Percentiles rank a stretch among this genome's conserved stretches.
These are phyloP conservation scores for Lasioglossum marginatum DNA, from an alignment of 2,888 invertebrate species.

Conservation along the genomic window DNA sequence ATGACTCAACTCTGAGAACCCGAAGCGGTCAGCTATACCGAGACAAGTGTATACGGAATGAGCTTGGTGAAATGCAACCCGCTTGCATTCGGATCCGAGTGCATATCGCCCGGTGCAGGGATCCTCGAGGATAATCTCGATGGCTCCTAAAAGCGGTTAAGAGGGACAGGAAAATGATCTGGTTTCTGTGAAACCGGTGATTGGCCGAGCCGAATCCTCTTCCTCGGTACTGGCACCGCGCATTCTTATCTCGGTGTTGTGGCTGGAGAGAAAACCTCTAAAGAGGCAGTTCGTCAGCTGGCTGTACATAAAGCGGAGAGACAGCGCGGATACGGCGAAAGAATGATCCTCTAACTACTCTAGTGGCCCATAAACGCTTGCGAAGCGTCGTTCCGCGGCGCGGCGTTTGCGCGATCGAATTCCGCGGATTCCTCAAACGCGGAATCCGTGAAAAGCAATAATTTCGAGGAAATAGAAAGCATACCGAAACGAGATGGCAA, in stretches of 20 bases:
- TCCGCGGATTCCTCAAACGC: conserved; percentile 59
- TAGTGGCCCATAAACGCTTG: conserved; percentile 58
- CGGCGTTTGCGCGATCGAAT: conserved; percentile 43
- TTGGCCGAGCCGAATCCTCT: neutral
- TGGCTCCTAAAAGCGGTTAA: neutral
- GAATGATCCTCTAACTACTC: conserved; percentile 42
- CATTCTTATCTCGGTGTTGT: conserved; percentile 20
- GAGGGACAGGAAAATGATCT: neutral
- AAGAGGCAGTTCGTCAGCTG: conserved; percentile 24
- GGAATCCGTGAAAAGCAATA: conserved; percentile 62
- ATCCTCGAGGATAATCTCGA: neutral
- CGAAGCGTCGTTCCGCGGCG: neutral
- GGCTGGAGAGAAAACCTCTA: conserved; percentile 33
- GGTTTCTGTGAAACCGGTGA: neutral
- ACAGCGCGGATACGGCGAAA: neutral
- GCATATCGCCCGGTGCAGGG: neutral
- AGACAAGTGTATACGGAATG: neutral
- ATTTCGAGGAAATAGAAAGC: conserved; percentile 29
- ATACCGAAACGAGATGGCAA: neutral
- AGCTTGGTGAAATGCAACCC: neutral
- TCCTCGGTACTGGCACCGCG: neutral
- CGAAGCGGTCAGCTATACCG: neutral
- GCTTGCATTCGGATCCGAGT: neutral
- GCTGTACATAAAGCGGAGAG: conserved; percentile 12
- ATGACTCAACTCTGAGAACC: neutral